These are phyloP conservation scores for Stomatorhinus walkeri DNA, from an alignment of 2,797 vertebrate species.

Conservation along the genomic window DNA sequence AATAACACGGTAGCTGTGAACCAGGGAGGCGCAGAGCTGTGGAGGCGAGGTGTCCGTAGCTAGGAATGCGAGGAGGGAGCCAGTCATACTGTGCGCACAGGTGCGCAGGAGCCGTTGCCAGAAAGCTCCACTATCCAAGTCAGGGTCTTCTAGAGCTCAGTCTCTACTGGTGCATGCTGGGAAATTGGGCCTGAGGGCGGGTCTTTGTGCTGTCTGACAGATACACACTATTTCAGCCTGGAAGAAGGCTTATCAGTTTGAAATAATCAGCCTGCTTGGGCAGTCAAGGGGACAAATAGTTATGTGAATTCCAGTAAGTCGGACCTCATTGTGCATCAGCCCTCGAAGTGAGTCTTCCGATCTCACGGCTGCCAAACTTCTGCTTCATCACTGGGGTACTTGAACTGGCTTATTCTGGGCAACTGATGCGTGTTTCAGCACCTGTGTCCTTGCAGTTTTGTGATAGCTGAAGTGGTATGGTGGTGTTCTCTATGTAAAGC, in stretches of 20 bases:
- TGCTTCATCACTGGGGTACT: not conserved
- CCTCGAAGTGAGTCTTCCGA: constrained; percentile 30
- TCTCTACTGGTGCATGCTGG: not conserved
- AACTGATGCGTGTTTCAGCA: not conserved
- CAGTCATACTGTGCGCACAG: constrained; percentile 17
- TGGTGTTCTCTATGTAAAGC: not conserved
- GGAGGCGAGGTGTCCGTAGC: not conserved
- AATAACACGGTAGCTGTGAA: not conserved
- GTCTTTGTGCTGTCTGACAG: not conserved
- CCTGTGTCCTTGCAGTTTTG: not conserved
- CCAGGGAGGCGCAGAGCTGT: not conserved
- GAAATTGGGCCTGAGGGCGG: not conserved
- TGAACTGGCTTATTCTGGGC: not conserved
- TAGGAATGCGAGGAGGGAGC: not conserved
- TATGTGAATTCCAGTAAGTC: constrained; percentile 42
- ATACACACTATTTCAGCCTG: constrained; percentile 17
- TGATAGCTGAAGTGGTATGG: not conserved
- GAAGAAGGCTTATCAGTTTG: constrained; percentile 52
- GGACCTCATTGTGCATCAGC: constrained; percentile 58
- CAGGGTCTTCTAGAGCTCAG: not conserved
- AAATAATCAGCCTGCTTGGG: constrained; percentile 49
- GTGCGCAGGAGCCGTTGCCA: constrained; percentile 21
- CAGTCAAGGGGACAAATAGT: constrained; percentile 53
- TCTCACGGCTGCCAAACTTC: not conserved
- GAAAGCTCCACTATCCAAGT: constrained; percentile 3